Evolutionary conservation across 2,797 vertebrate species (phyloP).

Genomic region (Emys orbicularis): DNA sequence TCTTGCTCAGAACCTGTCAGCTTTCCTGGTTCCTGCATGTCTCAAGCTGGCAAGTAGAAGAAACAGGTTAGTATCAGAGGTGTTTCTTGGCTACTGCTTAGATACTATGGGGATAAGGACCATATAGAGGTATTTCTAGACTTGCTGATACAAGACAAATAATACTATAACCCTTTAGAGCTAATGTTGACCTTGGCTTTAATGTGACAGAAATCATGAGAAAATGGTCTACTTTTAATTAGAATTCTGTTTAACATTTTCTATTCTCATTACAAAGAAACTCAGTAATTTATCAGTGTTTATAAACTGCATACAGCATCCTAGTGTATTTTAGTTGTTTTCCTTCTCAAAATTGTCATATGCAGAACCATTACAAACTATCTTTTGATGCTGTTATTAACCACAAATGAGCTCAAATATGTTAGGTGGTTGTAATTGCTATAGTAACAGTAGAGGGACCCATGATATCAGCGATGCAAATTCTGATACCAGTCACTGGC

Average conservation of each 20-base stretch:
- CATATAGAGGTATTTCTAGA: not conserved
- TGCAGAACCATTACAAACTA: not conserved
- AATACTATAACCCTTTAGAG: not conserved
- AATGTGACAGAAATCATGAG: not conserved
- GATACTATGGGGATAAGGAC: not conserved
- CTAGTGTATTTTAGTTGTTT: not conserved
- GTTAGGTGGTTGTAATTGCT: not conserved
- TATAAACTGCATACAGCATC: not conserved
- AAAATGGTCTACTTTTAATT: not conserved
- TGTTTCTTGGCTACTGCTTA: not conserved
- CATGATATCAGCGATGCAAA: not conserved
- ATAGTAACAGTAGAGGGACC: conserved; percentile 34
- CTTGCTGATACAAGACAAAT: not conserved
- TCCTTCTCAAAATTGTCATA: not conserved
- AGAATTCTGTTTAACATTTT: not conserved
- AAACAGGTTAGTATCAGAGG: not conserved
- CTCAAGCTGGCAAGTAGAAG: not conserved
- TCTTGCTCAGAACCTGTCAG: not conserved
- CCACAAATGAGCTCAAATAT: not conserved
- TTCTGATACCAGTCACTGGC: rapidly evolving
- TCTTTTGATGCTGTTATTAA: not conserved
- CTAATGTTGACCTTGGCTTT: not conserved
- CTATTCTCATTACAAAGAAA: not conserved
- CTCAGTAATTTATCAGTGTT: not conserved
- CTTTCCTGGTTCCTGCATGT: not conserved